Base-by-base conservation (phyloP, 1,140 invertebrate genomes). In the Planococcus citri region DNA sequence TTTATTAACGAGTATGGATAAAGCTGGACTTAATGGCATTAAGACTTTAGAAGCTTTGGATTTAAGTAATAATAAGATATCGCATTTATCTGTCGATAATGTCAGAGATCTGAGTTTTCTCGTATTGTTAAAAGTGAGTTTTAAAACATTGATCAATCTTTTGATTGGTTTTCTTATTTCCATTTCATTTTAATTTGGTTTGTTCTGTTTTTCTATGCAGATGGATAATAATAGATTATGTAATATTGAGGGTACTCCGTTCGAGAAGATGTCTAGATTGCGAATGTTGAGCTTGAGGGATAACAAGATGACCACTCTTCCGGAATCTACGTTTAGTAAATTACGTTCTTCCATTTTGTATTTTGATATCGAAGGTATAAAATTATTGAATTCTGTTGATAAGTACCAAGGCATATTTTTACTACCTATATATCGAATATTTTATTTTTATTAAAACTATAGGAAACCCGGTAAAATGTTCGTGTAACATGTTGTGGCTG, bases 381-480 rank as follows among this genome's bases (percentile, higher is more conserved):
- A n/a, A n/a, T n/a, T n/a, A 78, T 68, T 20, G 20, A 20, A 29
- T 17, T 27, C 9, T 67, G 27, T 70, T 27, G 12, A 29, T 37
- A n/a, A n/a, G n/a, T n/a, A 14, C 12, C 12, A 25, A 22, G 10
- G 6, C 9, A 17, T 14, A 68, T 25, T n/a, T 9, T 61, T 8
- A 12, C 21, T 9, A 22, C 14, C 9, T 12, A 12, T 14, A 61
- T 22, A 9, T 12, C 21, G 14, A 21, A 22, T 14, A 61, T 12
- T 12, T 61, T 41, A 20, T 17, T 29, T 27, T 27, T 27, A 68
- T 12, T 27, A 29, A 1, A 57, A 37, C n/a, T 80, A 70, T 75
- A 90, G 89, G 88, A 17, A 92, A 92, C 81, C 90, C 91, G 10
- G 78, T 93, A 51, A 81, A 85, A 12, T 92, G 91, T 77, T 86